Conservation (phyloP, 2,797 vertebrate genomes). For the Hypotaenidia philippensis region DNA sequence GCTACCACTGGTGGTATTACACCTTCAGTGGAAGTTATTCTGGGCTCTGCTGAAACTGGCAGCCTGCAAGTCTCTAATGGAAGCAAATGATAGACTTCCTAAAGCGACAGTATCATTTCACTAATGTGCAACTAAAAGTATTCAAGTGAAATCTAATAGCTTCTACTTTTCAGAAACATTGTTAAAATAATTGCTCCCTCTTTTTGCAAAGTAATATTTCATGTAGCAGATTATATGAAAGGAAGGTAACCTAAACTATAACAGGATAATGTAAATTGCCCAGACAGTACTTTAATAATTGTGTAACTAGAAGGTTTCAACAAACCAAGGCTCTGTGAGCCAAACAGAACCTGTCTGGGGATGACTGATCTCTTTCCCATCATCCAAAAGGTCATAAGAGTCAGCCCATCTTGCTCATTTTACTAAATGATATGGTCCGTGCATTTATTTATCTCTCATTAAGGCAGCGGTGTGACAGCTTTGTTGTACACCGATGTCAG, state of each 20-base stretch:
- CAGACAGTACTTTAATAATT: neutral
- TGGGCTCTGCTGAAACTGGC: neutral
- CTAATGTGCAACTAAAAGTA: constrained; percentile 66
- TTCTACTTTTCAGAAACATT: constrained; percentile 54
- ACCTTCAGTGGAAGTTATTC: constrained; percentile 13
- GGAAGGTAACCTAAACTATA: constrained; percentile 39
- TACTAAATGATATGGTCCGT: constrained; percentile 45
- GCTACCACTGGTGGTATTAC: neutral
- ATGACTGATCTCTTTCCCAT: constrained; percentile 25
- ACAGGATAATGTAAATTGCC: constrained; percentile 19
- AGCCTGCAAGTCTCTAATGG: constrained; percentile 52
- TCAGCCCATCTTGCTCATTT: constrained; percentile 23
- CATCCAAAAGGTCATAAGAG: constrained; percentile 17
- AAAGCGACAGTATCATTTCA: constrained; percentile 44
- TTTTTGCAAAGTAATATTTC: constrained; percentile 55
- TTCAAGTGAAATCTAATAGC: constrained; percentile 69
- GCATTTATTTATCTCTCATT: constrained; percentile 37
- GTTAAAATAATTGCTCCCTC: constrained; percentile 71
- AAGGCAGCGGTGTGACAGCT: constrained; percentile 29
- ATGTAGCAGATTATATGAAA: constrained; percentile 12
- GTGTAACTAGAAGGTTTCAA: neutral
- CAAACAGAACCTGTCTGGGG: neutral
- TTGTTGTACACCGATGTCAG: constrained; percentile 26
- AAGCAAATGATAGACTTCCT: constrained; percentile 71
- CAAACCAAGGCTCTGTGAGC: neutral